Conservation (phyloP, 2,113 vertebrate genomes). For the Symphodus melops region DNA sequence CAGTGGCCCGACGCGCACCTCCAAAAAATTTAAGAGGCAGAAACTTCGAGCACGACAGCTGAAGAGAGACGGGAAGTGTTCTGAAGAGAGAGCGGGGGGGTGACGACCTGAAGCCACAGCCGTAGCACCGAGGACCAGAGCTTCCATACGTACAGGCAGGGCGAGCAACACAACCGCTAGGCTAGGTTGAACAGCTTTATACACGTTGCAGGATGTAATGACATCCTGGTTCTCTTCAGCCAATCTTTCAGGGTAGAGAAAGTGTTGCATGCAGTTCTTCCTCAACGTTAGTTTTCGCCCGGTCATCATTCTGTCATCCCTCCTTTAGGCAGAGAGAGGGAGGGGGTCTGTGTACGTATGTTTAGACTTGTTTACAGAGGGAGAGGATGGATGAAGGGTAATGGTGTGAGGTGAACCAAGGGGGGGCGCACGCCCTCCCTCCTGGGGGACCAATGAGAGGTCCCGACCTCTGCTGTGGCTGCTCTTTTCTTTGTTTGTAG, state of each 20-base stretch:
- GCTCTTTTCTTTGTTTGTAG: not conserved
- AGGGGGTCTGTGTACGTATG: constrained; percentile 53
- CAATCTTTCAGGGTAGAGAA: constrained; percentile 29
- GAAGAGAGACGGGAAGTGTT: no score
- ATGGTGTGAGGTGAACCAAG: constrained; percentile 50
- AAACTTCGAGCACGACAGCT: no score
- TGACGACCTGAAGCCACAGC: no score
- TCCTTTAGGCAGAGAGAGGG: constrained; percentile 3
- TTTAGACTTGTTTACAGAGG: constrained; percentile 68
- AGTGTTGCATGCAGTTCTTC: constrained; percentile 12
- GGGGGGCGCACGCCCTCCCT: constrained; percentile 6
- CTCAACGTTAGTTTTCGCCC: constrained; percentile 15
- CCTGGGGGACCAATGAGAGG: constrained; percentile 24
- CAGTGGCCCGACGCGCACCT: no score
- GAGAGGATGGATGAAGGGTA: constrained; percentile 40
- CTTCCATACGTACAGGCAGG: no score
- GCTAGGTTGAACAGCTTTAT: no score
- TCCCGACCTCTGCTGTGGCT: constrained; percentile 28
- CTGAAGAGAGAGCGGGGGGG: no score
- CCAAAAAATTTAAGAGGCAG: no score
- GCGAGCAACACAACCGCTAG: no score
- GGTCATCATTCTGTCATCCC: constrained; percentile 51
- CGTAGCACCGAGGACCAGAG: no score
- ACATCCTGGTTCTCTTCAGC: constrained; percentile 43
- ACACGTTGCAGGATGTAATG: constrained; percentile 29